phyloP scores from a whole-genome alignment of 2,888 invertebrate genomes.

The Actias luna region DNA sequence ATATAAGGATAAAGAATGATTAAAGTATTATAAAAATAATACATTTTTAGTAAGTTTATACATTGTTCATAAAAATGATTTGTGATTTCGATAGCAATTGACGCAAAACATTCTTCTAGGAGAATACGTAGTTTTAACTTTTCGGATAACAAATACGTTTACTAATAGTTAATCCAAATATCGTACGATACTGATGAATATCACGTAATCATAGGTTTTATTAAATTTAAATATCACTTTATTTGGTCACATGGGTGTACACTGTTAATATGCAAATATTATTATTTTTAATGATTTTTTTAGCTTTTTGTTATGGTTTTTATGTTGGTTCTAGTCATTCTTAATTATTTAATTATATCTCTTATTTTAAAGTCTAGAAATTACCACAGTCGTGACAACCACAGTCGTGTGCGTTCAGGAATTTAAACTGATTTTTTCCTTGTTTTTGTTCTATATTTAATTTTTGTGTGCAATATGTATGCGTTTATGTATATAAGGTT shows the following conservation, averaged over 20 bases:
- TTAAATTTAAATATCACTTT: not conserved
- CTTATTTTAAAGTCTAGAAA: no score
- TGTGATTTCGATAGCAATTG: conserved; percentile 54
- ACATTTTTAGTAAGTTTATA: conserved; percentile 44
- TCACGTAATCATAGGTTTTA: not conserved
- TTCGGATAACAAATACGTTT: conserved; percentile 47
- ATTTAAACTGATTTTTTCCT: not conserved
- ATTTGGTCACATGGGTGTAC: not conserved
- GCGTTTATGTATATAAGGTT: no score
- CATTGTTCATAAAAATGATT: conserved; percentile 34
- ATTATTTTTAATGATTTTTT: not conserved
- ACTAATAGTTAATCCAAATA: conserved; percentile 54
- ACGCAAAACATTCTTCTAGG: conserved; percentile 58
- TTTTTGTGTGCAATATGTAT: no score
- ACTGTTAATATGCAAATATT: not conserved
- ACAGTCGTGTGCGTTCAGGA: not conserved
- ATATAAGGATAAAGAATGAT: conserved; percentile 56
- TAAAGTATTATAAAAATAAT: conserved; percentile 53
- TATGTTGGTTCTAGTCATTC: no score
- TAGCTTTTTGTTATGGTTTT: no score
- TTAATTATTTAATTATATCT: not conserved
- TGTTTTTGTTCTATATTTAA: conserved; percentile 5
- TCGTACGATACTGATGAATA: conserved; percentile 24
- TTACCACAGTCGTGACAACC: no score
- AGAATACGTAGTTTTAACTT: conserved; percentile 56